A percentile compares a stretch with the other conserved stretches of the same genome.
Evolutionary conservation across 1,140 invertebrate genomes (phyloP).

Genomic region (Drosophila asahinai): DNA sequence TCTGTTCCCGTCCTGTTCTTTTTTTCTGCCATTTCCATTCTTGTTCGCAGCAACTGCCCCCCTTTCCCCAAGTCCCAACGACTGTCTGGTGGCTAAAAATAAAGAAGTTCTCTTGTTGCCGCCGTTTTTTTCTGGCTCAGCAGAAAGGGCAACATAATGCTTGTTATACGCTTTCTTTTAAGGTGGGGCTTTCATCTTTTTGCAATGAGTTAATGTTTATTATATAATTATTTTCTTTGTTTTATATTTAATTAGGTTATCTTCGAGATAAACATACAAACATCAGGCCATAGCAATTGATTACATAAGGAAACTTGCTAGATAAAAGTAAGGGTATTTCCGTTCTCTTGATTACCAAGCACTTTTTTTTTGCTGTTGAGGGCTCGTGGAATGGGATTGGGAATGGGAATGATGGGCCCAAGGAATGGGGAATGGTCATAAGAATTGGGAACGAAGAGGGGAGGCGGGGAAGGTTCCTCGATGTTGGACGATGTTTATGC

Average conservation of each 20-base stretch:
- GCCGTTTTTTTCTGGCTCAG: slow-evolving; percentile 42
- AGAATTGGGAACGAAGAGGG: slow-evolving; percentile 4
- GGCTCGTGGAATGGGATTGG: slow-evolving; percentile 19
- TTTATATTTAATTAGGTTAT: background rate
- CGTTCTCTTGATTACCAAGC: background rate
- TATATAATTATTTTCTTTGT: background rate
- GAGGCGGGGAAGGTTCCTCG: background rate
- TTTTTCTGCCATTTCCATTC: slow-evolving; percentile 4
- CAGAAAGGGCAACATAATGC: slow-evolving; percentile 51
- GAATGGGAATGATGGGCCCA: slow-evolving; percentile 25
- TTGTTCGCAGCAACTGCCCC: slow-evolving; percentile 13
- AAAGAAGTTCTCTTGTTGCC: slow-evolving; percentile 46
- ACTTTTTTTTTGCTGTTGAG: slow-evolving; percentile 11
- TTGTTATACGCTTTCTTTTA: slow-evolving; percentile 16
- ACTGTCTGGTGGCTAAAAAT: slow-evolving; percentile 40
- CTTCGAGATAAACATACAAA: no score
- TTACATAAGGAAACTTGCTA: no score
- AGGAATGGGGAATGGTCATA: slow-evolving; percentile 36
- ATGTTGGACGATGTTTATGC: slow-evolving; percentile 12
- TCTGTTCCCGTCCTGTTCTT: slow-evolving; percentile 7
- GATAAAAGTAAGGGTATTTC: slow-evolving; percentile 16
- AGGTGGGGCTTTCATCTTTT: background rate
- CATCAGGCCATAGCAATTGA: background rate
- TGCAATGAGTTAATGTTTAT: background rate
- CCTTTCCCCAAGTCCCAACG: background rate